A percentile compares a stretch with the other conserved stretches of the same genome.
These are phyloP conservation scores for Cosmia trapezina DNA, from an alignment of 2,888 invertebrate species.

Conservation along the genomic window DNA sequence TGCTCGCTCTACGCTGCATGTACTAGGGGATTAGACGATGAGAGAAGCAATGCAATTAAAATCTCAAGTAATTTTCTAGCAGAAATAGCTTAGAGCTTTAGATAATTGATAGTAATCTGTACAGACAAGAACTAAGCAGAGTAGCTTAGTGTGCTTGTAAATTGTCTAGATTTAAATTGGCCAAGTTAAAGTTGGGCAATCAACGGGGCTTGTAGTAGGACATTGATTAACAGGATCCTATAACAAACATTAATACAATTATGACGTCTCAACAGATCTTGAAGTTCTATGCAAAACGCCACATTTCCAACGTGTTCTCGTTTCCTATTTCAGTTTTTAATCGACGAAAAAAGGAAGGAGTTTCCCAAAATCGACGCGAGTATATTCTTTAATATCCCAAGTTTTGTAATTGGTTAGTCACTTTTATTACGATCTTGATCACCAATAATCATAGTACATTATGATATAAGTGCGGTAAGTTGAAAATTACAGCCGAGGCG, in stretches of 20 bases:
- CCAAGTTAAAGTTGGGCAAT: not conserved
- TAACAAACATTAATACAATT: not conserved
- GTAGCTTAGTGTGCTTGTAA: constrained; percentile 17
- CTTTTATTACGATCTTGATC: not conserved
- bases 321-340: not conserved
- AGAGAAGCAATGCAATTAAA: constrained; percentile 46
- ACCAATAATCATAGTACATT: no score
- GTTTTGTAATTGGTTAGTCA: not conserved
- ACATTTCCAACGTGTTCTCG: not conserved
- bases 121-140: constrained; percentile 15
- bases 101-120: constrained; percentile 37
- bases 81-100: constrained; percentile 31
- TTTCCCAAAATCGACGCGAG: not conserved
- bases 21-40: constrained; percentile 17
- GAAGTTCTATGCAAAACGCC: not conserved
- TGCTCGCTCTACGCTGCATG: not conserved
- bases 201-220: not conserved
- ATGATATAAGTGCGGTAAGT: no score
- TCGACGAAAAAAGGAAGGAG: not conserved
- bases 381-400: not conserved
- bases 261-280: no score
- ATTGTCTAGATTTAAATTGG: constrained; percentile 14
- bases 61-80: constrained; percentile 39
- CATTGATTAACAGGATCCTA: not conserved
- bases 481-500: no score